Percentiles rank a stretch among this genome's conserved stretches.
Evolutionary conservation across 2,888 invertebrate genomes (phyloP).

Genomic region (Megastigmus dorsalis): DNA sequence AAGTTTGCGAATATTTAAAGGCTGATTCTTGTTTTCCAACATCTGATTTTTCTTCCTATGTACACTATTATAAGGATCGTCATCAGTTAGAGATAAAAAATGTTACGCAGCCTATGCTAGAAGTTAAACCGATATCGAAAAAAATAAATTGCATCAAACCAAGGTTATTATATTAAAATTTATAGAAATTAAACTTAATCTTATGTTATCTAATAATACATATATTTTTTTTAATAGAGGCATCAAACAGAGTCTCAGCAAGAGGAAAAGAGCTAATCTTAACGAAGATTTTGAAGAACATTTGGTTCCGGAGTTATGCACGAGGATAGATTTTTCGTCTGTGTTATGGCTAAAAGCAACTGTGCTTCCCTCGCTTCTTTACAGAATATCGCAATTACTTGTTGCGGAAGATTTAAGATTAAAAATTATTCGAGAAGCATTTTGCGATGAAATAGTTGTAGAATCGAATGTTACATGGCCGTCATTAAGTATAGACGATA

Average conservation of each 20-base stretch:
- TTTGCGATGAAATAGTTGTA: too few species aligned
- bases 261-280: slow-evolving; percentile 72
- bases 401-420: slow-evolving; percentile 83
- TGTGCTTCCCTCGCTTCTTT: slow-evolving; percentile 88
- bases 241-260: slow-evolving; percentile 66
- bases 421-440: slow-evolving; percentile 75
- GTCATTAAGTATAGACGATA: too few species aligned
- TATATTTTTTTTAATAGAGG: slow-evolving; percentile 70
- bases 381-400: slow-evolving; percentile 83
- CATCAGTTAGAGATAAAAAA: slow-evolving; percentile 82
- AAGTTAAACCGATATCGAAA: slow-evolving; percentile 83
- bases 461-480: too few species aligned
- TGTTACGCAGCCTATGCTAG: slow-evolving; percentile 84
- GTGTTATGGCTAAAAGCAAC: slow-evolving; percentile 90
- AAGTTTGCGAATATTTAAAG: slow-evolving; percentile 80
- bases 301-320: slow-evolving; percentile 92
- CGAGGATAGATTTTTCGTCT: slow-evolving; percentile 82
- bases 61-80: slow-evolving; percentile 84
- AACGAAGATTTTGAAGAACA: slow-evolving; percentile 79
- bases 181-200: not conserved
- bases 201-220: too few species aligned
- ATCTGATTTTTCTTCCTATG: slow-evolving; percentile 79
- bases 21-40: slow-evolving; percentile 83
- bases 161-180: slow-evolving; percentile 68
- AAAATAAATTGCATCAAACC: slow-evolving; percentile 80